Evolutionary conservation across 2,888 invertebrate genomes (phyloP).

Genomic region (Ditylenchus weischeri): DNA sequence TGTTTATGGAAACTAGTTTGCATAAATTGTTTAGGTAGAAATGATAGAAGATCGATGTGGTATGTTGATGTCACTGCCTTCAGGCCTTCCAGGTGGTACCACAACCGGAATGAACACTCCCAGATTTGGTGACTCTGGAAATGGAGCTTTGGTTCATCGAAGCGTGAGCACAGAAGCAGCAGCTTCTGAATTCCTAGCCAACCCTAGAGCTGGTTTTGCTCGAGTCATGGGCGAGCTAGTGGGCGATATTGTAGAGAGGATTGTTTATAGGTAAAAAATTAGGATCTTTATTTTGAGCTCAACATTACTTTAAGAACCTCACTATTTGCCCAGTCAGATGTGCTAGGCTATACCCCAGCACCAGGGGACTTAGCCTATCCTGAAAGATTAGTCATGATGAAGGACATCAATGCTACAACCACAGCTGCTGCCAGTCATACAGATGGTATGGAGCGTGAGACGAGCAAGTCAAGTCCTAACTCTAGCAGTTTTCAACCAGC

Average conservation of each 20-base stretch:
- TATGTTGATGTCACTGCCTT: slow-evolving; percentile 18
- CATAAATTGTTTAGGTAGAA: slow-evolving; percentile 68
- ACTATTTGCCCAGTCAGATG: slow-evolving; percentile 86
- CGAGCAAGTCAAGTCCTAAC: slow-evolving; percentile 5
- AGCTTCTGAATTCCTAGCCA: slow-evolving; percentile 30
- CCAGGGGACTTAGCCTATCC: slow-evolving; percentile 96
- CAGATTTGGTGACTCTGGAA: not conserved
- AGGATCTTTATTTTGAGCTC: not conserved
- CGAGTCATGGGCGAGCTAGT: slow-evolving; percentile 54
- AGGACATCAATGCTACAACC: slow-evolving; percentile 62
- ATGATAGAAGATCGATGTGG: slow-evolving; percentile 58
- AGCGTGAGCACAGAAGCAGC: not conserved
- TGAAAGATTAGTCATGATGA: slow-evolving; percentile 95
- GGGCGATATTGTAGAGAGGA: slow-evolving; percentile 85
- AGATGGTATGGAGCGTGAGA: not conserved
- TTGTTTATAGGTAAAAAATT: slow-evolving; percentile 74
- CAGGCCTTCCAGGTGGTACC: slow-evolving; percentile 7
- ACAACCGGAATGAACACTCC: not conserved
- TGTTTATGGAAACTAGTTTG: too few relatives aligned
- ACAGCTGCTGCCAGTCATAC: not conserved
- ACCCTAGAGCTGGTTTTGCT: slow-evolving; percentile 56
- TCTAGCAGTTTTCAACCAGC: slow-evolving; percentile 58
- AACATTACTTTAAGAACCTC: slow-evolving; percentile 37
- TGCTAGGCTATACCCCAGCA: slow-evolving; percentile 75
- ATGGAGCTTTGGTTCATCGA: not conserved